Conservation (phyloP, 2,113 vertebrate genomes). For the Oreocharis arfaki region DNA sequence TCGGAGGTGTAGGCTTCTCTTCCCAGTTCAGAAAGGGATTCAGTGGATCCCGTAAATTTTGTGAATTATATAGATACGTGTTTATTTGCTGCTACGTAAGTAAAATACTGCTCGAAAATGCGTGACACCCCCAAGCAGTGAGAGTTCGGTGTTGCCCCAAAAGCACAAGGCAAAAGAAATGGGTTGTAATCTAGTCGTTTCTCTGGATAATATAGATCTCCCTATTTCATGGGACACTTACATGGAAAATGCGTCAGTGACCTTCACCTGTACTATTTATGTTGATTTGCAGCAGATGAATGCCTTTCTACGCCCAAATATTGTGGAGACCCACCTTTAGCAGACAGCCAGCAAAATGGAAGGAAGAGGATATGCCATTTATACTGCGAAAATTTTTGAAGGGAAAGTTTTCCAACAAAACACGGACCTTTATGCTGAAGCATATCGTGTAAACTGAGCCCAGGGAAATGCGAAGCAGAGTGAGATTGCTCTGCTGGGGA, state of each 20-base stretch:
- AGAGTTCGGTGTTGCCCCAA: neutral
- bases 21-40: neutral
- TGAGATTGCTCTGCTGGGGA: neutral
- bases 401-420: neutral
- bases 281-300: neutral
- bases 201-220: no score
- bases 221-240: neutral
- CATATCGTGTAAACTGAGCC: neutral
- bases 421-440: fast-evolving
- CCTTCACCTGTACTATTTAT: neutral
- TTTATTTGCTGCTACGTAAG: neutral
- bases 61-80: neutral
- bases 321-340: neutral
- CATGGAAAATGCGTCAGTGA: neutral
- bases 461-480: neutral
- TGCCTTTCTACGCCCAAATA: neutral
- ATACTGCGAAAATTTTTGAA: neutral
- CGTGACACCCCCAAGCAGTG: neutral
- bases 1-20: neutral
- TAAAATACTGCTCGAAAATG: neutral
- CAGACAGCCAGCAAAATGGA: neutral
- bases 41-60: neutral
- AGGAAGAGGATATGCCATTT: neutral
- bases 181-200: neutral
- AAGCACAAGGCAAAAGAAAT: neutral